Conservation (phyloP, 2,113 vertebrate genomes). For the Eretmodus cyanostictus region DNA sequence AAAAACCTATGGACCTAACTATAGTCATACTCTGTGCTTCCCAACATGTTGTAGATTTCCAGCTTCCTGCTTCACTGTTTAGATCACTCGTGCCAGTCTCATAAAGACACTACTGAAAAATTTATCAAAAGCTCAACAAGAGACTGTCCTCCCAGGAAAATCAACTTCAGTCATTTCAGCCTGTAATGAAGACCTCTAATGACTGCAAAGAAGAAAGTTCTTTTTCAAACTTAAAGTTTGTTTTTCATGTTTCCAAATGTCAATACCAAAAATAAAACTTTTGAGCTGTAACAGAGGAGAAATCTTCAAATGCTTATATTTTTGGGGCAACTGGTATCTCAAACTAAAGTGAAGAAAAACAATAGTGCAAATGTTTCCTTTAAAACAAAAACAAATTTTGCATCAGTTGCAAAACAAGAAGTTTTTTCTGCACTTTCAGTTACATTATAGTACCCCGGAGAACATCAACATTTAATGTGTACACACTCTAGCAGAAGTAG, state of each 20-base stretch:
- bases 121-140: not conserved
- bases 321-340: not conserved
- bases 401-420: not conserved
- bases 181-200: not conserved
- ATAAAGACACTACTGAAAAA: not conserved
- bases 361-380: not conserved
- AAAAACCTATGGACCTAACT: not conserved
- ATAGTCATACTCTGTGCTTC: not conserved
- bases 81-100: not conserved
- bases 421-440: not conserved
- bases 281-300: not conserved
- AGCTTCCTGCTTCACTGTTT: not conserved
- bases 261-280: not conserved
- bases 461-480: slow-evolving; percentile 59
- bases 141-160: not conserved
- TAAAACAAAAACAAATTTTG: not conserved
- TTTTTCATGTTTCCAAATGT: not conserved
- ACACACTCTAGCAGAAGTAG: slow-evolving; percentile 41
- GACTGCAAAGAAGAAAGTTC: not conserved
- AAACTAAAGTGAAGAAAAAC: not conserved
- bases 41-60: not conserved
- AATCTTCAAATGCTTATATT: not conserved
- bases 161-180: not conserved
- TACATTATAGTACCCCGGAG: slow-evolving; percentile 9
- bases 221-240: not conserved